Percentiles rank a stretch among this genome's conserved stretches.
Conservation (phyloP, 2,797 vertebrate genomes). For the Perodicticus potto region DNA sequence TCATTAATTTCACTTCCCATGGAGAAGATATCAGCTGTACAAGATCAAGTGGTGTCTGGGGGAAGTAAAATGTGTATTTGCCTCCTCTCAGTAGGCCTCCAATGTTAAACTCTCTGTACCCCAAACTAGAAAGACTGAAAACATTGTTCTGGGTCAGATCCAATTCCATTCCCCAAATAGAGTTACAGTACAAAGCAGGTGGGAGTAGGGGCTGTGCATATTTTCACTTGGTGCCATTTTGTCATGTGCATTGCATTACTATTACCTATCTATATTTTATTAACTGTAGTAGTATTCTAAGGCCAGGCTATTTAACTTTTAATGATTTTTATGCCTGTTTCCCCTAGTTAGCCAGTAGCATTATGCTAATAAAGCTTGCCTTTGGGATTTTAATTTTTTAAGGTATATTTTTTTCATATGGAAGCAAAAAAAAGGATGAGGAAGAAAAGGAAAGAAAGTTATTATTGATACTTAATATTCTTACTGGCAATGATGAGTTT, state of each 20-base stretch:
- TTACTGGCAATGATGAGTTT: background rate
- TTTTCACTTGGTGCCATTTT: slow-evolving; percentile 1
- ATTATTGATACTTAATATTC: background rate
- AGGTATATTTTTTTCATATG: slow-evolving; percentile 32
- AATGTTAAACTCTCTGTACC: background rate
- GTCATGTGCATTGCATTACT: background rate
- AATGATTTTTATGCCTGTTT: background rate
- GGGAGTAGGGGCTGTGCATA: background rate
- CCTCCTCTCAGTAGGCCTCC: background rate
- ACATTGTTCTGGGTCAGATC: background rate
- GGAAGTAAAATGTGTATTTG: background rate
- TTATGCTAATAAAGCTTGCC: background rate
- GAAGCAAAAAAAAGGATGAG: background rate
- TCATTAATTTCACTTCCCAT: background rate
- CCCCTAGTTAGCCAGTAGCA: slow-evolving; percentile 1
- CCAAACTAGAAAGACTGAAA: background rate
- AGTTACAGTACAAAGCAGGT: background rate
- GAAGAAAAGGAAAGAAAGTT: background rate
- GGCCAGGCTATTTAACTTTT: background rate
- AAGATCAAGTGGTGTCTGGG: background rate
- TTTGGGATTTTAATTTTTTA: slow-evolving; percentile 29
- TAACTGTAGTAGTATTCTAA: background rate
- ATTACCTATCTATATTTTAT: background rate
- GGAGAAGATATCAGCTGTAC: background rate
- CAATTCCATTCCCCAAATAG: background rate